These are phyloP conservation scores for Phaenicophaeus curvirostris DNA, from an alignment of 2,797 vertebrate genomes.

Conservation along the genomic window DNA sequence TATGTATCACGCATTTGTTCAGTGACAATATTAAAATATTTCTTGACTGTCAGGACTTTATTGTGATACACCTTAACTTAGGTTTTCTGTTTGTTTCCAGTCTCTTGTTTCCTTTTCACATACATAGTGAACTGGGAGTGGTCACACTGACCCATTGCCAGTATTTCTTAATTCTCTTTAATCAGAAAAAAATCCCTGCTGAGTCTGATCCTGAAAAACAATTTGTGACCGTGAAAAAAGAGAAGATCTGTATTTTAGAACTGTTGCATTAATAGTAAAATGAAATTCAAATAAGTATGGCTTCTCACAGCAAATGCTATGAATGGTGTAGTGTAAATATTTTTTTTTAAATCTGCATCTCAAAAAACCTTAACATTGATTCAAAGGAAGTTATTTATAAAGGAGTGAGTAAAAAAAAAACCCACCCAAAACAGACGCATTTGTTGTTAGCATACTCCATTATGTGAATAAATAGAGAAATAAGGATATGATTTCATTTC, in stretches of 20 bases:
- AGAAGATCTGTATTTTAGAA: not conserved
- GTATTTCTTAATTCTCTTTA: not conserved
- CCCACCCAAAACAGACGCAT: not conserved
- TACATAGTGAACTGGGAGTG: not conserved
- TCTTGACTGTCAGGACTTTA: not conserved
- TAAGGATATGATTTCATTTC: not conserved
- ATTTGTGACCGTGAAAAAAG: not conserved
- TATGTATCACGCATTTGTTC: not conserved
- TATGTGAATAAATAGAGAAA: conserved; percentile 2
- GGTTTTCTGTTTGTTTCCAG: not conserved
- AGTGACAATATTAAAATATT: not conserved
- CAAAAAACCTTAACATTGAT: not conserved
- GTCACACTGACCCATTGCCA: not conserved
- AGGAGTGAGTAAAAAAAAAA: not conserved
- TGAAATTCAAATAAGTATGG: not conserved
- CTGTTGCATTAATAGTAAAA: not conserved
- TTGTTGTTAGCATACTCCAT: not conserved
- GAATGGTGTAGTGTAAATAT: not conserved
- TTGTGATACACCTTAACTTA: not conserved
- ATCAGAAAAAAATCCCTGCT: not conserved
- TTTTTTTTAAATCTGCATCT: not conserved
- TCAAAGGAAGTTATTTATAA: not conserved
- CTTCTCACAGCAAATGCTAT: not conserved
- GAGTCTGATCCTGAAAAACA: not conserved
- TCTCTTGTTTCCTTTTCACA: not conserved